phyloP scores from a whole-genome alignment of 2,888 invertebrate genomes.

The Leistus spinibarbis region DNA sequence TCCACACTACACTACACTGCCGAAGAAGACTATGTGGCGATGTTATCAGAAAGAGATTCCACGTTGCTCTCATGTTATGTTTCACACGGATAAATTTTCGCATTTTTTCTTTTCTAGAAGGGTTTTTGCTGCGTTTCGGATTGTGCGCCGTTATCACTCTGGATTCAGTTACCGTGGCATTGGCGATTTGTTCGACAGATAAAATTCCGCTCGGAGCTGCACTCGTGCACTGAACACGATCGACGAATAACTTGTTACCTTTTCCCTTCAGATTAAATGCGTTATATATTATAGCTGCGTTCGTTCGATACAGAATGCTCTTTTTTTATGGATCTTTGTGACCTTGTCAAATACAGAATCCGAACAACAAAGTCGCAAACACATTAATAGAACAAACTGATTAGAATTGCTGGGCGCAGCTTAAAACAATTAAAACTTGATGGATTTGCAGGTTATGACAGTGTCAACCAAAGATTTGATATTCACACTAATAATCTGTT shows the following conservation, averaged over 20 bases:
- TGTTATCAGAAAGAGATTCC: slow-evolving; percentile 24
- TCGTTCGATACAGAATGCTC: too few relatives aligned
- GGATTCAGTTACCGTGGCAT: slow-evolving; percentile 23
- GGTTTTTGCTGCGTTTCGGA: slow-evolving; percentile 15
- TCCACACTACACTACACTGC: not conserved
- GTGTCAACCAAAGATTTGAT: too few relatives aligned
- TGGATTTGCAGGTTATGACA: too few relatives aligned
- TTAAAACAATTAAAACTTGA: too few relatives aligned
- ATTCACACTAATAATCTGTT: too few relatives aligned
- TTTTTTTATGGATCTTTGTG: too few relatives aligned
- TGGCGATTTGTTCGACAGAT: slow-evolving; percentile 30
- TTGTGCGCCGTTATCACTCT: slow-evolving; percentile 27
- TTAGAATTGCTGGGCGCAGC: too few relatives aligned
- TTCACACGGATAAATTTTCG: slow-evolving; percentile 37
- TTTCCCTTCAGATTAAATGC: not conserved
- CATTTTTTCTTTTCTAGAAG: slow-evolving; percentile 12
- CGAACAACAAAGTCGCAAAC: too few relatives aligned
- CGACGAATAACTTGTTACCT: slow-evolving; percentile 28
- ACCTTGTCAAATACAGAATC: too few relatives aligned
- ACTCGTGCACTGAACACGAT: slow-evolving; percentile 19
- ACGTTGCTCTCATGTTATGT: slow-evolving; percentile 32
- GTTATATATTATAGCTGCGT: not conserved
- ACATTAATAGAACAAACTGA: too few relatives aligned
- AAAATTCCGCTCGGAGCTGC: slow-evolving; percentile 19
- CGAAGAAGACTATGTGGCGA: slow-evolving; percentile 1